Conservation (phyloP, 2,113 vertebrate genomes). For the Geococcyx californianus region DNA sequence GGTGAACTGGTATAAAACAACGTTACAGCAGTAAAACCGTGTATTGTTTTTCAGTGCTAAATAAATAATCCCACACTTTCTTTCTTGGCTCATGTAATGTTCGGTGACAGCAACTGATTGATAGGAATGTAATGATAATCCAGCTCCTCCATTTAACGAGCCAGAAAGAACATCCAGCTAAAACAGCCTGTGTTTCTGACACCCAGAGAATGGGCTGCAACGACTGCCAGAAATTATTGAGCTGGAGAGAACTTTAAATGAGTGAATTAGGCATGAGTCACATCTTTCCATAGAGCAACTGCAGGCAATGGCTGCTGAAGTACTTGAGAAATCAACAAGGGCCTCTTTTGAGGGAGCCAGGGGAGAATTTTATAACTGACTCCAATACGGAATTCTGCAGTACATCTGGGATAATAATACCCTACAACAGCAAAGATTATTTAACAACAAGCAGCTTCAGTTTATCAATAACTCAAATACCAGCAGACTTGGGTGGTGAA, state of each 20-base stretch:
- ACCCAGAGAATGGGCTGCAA: slow-evolving; percentile 2
- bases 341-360: not conserved
- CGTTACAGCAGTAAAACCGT: not conserved
- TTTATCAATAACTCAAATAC: slow-evolving; percentile 33
- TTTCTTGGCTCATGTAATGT: not conserved
- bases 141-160: not conserved
- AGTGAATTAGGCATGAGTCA: slow-evolving; percentile 32
- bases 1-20: not conserved
- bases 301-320: not conserved
- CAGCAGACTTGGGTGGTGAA: slow-evolving; percentile 39
- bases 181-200: slow-evolving; percentile 1
- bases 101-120: not conserved
- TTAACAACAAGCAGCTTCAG: not conserved
- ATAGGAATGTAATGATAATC: not conserved
- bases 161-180: slow-evolving; percentile 4
- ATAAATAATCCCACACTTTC: not conserved
- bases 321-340: slow-evolving; percentile 31
- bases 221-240: slow-evolving; percentile 29
- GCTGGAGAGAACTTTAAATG: slow-evolving; percentile 50
- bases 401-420: not conserved
- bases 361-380: slow-evolving; percentile 17
- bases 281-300: slow-evolving; percentile 18
- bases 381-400: not conserved
- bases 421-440: not conserved
- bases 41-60: not conserved